Evolutionary conservation across 2,113 vertebrate species (phyloP).

Genomic region (Phasianus colchicus): DNA sequence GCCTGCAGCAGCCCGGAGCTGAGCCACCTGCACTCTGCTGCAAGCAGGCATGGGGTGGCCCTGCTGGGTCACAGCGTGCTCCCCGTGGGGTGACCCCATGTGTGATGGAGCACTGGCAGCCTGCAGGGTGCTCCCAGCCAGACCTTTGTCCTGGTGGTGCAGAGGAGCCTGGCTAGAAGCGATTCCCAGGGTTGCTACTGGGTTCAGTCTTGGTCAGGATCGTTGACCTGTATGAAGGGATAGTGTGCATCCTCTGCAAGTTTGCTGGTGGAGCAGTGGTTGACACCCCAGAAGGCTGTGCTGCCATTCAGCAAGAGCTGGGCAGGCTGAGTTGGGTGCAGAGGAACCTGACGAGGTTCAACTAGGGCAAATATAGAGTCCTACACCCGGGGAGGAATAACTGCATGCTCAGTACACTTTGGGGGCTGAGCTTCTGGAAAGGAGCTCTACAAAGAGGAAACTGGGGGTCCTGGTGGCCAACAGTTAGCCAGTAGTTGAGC

Average conservation of each 20-base stretch:
- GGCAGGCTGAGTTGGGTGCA: not conserved
- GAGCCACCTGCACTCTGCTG: too few species aligned
- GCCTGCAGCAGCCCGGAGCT: not conserved
- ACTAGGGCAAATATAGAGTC: not conserved
- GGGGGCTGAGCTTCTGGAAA: not conserved
- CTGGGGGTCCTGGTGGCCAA: too few species aligned
- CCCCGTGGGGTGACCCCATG: rapidly evolving
- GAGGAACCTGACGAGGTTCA: not conserved
- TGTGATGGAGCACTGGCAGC: rapidly evolving
- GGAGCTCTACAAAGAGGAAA: too few species aligned
- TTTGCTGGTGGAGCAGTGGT: not conserved
- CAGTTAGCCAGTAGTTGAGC: too few species aligned
- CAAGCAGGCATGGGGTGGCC: not conserved
- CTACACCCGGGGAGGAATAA: not conserved
- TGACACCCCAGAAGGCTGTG: too few species aligned
- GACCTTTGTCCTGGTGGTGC: too few species aligned
- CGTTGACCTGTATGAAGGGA: not conserved
- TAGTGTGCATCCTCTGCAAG: too few species aligned
- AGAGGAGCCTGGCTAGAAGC: too few species aligned
- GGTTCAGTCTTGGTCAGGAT: not conserved
- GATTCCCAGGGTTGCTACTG: not conserved
- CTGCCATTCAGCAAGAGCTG: not conserved
- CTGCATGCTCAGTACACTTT: not conserved
- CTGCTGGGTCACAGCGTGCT: not conserved
- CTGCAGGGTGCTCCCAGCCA: too few species aligned